These are phyloP conservation scores for Etheostoma cragini DNA, from an alignment of 2,113 vertebrate genomes.

Conservation along the genomic window DNA sequence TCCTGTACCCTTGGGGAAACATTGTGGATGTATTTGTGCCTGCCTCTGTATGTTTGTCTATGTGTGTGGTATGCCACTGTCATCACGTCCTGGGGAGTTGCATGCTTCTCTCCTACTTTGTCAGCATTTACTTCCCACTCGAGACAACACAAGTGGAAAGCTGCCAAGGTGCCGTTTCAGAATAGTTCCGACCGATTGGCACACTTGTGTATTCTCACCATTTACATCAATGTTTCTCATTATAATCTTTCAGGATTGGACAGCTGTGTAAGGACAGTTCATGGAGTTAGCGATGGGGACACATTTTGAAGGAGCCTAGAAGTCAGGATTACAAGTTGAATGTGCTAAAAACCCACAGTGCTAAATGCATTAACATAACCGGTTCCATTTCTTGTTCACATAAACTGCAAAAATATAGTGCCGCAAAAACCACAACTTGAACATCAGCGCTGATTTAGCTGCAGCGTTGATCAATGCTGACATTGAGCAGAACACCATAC, in stretches of 20 bases:
- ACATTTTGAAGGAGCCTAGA: not conserved
- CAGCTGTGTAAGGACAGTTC: not conserved
- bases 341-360: constrained; percentile 14
- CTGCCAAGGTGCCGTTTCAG: constrained; percentile 23
- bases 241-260: not conserved
- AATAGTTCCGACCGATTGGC: not conserved
- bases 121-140: constrained; percentile 30
- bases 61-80: constrained; percentile 17
- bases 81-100: constrained; percentile 17
- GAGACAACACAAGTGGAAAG: constrained; percentile 1
- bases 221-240: not conserved
- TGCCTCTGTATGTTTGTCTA: constrained; percentile 1
- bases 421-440: constrained; percentile 9
- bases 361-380: constrained; percentile 30
- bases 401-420: not conserved
- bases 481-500: constrained; percentile 37
- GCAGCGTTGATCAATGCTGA: constrained; percentile 17
- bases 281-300: not conserved
- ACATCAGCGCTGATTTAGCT: constrained; percentile 24
- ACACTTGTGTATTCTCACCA: constrained; percentile 10
- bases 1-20: not conserved
- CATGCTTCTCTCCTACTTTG: constrained; percentile 8
- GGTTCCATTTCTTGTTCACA: constrained; percentile 24
- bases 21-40: not conserved
- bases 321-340: constrained; percentile 18